A percentile compares a stretch with the other conserved stretches of the same genome.
Evolutionary conservation across 2,888 invertebrate genomes (phyloP).

Genomic region (Diarsia rubi): DNA sequence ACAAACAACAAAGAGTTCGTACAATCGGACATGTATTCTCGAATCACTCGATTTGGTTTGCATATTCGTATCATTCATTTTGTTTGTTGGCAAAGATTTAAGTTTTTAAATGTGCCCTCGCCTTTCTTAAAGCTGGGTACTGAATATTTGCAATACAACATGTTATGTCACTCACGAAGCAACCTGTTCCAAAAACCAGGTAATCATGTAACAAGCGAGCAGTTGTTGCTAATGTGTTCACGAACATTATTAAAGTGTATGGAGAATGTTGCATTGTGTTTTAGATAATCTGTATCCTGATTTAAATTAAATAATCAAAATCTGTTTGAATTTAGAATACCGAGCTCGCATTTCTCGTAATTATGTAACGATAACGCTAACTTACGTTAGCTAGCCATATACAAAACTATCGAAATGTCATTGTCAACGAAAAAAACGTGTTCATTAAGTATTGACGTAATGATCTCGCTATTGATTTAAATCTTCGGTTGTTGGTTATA

Average conservation of each 20-base stretch:
- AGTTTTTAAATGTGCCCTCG: neutral
- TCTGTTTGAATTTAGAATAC: neutral
- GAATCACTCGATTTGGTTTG: conserved; percentile 42
- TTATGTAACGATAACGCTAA: neutral
- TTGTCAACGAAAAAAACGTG: neutral
- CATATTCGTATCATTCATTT: conserved; percentile 40
- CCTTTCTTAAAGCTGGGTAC: no score
- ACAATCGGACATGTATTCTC: conserved; percentile 34
- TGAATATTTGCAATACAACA: neutral
- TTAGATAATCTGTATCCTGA: neutral
- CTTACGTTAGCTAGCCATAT: no score
- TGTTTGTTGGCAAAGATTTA: conserved; percentile 26
- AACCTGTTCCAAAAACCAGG: neutral
- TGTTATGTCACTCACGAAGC: neutral
- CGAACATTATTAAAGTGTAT: neutral
- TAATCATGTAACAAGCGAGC: neutral
- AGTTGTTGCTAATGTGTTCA: neutral
- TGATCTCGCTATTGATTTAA: neutral
- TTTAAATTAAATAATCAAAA: neutral
- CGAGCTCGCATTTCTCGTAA: neutral
- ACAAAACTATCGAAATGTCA: neutral
- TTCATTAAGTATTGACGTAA: neutral
- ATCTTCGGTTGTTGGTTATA: neutral
- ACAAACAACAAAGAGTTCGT: conserved; percentile 37
- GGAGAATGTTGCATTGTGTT: neutral